These are phyloP conservation scores for Nipponacmea schrenckii DNA, from an alignment of 2,888 invertebrate genomes.

Conservation along the genomic window DNA sequence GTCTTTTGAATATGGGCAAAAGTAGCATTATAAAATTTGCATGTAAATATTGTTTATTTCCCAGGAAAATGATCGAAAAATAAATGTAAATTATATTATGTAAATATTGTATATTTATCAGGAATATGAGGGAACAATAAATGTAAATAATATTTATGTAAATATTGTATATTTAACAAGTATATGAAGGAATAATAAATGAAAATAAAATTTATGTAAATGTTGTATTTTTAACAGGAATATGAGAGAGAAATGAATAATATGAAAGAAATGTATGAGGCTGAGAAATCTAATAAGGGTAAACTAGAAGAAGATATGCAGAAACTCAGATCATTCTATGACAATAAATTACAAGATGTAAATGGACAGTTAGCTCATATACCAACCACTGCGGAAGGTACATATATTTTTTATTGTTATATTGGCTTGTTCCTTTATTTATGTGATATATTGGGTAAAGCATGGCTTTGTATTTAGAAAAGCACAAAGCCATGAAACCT, in stretches of 20 bases:
- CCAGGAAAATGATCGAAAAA: no score
- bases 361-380: conserved; percentile 54
- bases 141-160: no score
- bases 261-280: conserved; percentile 71
- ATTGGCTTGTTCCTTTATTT: not conserved
- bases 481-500: no score
- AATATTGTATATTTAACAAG: not conserved
- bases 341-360: conserved; percentile 69
- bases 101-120: conserved; percentile 25
- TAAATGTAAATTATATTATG: no score
- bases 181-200: no score
- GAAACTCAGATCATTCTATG: conserved; percentile 72
- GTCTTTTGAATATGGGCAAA: no score
- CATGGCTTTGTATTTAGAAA: not conserved
- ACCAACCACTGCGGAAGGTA: conserved; percentile 55
- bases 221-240: conserved; percentile 57
- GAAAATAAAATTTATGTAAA: conserved; percentile 37
- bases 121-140: conserved; percentile 34
- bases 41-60: not conserved
- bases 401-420: not conserved
- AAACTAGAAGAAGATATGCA: conserved; percentile 74
- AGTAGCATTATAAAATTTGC: no score
- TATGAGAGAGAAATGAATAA: conserved; percentile 73
- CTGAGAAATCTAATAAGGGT: conserved; percentile 69
- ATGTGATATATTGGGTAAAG: conserved; percentile 9